Base-by-base conservation (phyloP, 2,113 vertebrate species). In the Aramus guarauna region DNA sequence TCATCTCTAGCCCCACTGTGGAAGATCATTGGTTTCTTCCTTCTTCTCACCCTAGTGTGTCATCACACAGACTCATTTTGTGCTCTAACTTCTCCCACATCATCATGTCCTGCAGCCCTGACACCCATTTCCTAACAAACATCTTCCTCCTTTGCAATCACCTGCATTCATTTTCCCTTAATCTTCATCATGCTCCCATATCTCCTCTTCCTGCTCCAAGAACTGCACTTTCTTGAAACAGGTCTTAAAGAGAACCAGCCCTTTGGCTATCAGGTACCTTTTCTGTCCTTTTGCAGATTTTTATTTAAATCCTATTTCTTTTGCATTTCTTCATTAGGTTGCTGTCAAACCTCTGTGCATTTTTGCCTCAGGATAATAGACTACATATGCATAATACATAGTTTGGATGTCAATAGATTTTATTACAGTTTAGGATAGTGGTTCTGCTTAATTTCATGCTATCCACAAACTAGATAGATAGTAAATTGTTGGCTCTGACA, bases 251-350 rank as follows among this genome's bases (percentile, higher is more conserved):
- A 78, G 43, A 82, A 90, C 19, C 39, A 89, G 19, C 73, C 85
- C 55, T 86, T 95, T 73, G 62, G 90, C 86, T 75, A 85, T 72
- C 58, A 53, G 71, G 68, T 90, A 78, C 30, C 73, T 94, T 94
- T 73, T 87, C 69, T 79, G 47, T 86, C 66, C 73, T 94, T 94
- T 72, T 94, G 53, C 73, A 91, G 77, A 73, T 80, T 93, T 97
- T 96, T 94, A 78, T 86, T 95, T 97, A 91, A 97, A 96, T 92
- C 69, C 73, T 84, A 72, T 87, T 97, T 95, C 86, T 97, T 96
- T 94, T 85, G 32, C 69, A 78, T 96, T 92, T 32, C 50, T 96
- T 97, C 69, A 94, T 94, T 89, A 85, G 36, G 52, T 87, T 90
- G 69, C 84, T 94, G 86, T 87, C 91, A 94, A 94, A 95, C 14